Conservation (phyloP, 2,113 vertebrate species). For the Bujurquina vittata region DNA sequence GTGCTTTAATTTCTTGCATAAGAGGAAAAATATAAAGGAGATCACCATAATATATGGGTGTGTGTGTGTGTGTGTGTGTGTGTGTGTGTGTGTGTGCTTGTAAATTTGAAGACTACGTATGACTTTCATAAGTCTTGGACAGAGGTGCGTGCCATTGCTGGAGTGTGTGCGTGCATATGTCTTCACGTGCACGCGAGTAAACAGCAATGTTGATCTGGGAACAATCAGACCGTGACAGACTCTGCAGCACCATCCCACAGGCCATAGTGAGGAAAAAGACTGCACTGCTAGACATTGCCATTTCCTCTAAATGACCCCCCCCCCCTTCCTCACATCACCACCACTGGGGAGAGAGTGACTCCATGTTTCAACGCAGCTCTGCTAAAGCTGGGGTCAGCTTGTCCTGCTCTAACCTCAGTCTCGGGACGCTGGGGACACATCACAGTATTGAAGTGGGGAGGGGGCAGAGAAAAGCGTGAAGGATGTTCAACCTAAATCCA, state of each 20-base stretch:
- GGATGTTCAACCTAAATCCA: conserved; percentile 49
- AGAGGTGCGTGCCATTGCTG: not conserved
- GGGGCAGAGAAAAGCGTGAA: conserved; percentile 25
- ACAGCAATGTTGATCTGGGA: conserved; percentile 52
- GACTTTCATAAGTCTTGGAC: not conserved
- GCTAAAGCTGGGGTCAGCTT: conserved; percentile 40
- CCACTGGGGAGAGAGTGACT: conserved; percentile 25
- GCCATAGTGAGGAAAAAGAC: conserved; percentile 52
- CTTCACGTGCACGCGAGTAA: conserved; percentile 15
- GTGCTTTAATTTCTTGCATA: conserved; percentile 1
- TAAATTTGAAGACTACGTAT: not conserved
- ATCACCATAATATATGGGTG: not conserved
- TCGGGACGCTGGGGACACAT: not conserved
- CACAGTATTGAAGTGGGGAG: not conserved
- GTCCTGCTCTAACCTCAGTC: conserved; percentile 41
- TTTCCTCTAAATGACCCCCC: conserved; percentile 65
- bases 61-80: not conserved
- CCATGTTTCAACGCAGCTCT: conserved; percentile 16
- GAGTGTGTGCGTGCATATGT: not conserved
- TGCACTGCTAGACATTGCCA: conserved; percentile 53
- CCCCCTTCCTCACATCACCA: conserved; percentile 20
- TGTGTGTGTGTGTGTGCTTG: not conserved
- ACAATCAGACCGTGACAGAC: conserved; percentile 71
- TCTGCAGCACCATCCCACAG: conserved; percentile 66
- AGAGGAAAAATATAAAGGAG: conserved; percentile 12